Evolutionary conservation across 2,888 invertebrate species (phyloP), one percentile per base, ranked within the genome.

Genomic region (Lypha dubia): DNA sequence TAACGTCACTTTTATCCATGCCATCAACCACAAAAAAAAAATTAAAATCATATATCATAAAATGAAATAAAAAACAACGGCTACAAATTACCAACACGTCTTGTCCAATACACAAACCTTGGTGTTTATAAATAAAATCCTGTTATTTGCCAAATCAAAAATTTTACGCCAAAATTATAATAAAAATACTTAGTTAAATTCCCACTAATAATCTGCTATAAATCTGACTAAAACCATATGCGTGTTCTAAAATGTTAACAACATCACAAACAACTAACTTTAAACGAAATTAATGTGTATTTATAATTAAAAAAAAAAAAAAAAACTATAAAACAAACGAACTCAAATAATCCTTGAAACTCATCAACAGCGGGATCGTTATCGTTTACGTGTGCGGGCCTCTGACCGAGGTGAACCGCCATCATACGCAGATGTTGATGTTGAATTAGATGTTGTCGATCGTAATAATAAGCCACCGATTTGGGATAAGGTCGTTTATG

Each of bases 401-500:
- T 97, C 97, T 93, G 99, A 99, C 95, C 95, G 96, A 94, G 98
- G 98, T 93, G 95, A 94, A 93, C 96, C 97, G 93, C 96, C 97
- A 93, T 96, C 97, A 93, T 96, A 95, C 93, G 97, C 98, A 93
- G 97, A 97, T 94, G 98, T 98, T 94, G 97, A 97, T 94, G 98
- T 98, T 94, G 97, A 97, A 93, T 97, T 99, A 95, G 98, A 97
- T 95, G 98, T 99, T 94, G 98, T 98, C 94, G 98, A 97, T 95
- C 96, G 97, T 95, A 98, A 97, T 96, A 98, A 97, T 96, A 98
- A 97, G 95, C 98, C 97, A 94, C 98, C 97, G 94, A 96, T 97
- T 94, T 98, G 97, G 98, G 98, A 97, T 95, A 95, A 95, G 94
- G 95, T 95, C 94, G 95, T 97, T 94, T 98, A 98, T 95, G 97